Conservation (phyloP, 2,797 vertebrate genomes). For the Hippocampus kuda region DNA sequence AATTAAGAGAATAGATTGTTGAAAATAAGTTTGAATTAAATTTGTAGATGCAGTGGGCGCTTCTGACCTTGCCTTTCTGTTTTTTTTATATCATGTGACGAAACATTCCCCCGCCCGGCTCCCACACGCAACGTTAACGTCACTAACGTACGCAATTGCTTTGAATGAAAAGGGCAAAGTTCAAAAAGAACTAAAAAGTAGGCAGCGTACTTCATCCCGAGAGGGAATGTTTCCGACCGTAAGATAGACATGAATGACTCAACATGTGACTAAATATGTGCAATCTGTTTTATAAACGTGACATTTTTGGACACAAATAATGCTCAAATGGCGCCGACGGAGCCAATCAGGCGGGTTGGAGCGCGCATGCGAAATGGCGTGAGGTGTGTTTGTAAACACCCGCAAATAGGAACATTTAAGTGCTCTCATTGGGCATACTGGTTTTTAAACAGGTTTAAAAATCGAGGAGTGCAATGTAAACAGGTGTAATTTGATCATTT, state of each 20-base stretch:
- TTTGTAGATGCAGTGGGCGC: background rate
- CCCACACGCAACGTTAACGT: conserved; percentile 42
- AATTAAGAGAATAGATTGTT: background rate
- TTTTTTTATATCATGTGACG: background rate
- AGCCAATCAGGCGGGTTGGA: conserved; percentile 24
- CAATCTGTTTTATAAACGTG: background rate
- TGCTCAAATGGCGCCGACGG: conserved; percentile 54
- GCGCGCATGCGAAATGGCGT: conserved; percentile 63
- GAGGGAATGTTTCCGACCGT: accelerated
- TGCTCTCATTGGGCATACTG: no score
- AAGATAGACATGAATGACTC: accelerated
- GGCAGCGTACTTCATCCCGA: background rate
- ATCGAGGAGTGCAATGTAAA: background rate
- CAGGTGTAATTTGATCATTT: background rate
- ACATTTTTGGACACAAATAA: conserved; percentile 2
- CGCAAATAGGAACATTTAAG: background rate
- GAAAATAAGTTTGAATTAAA: background rate
- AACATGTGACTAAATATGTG: background rate
- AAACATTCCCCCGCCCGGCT: background rate
- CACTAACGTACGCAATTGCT: conserved; percentile 30
- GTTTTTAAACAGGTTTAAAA: background rate
- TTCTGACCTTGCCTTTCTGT: background rate
- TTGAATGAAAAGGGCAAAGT: conserved; percentile 36
- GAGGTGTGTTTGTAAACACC: conserved; percentile 12
- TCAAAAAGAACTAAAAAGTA: conserved; percentile 3